Evolutionary conservation across 2,888 invertebrate species (phyloP).

Genomic region (Lissonota sp.): DNA sequence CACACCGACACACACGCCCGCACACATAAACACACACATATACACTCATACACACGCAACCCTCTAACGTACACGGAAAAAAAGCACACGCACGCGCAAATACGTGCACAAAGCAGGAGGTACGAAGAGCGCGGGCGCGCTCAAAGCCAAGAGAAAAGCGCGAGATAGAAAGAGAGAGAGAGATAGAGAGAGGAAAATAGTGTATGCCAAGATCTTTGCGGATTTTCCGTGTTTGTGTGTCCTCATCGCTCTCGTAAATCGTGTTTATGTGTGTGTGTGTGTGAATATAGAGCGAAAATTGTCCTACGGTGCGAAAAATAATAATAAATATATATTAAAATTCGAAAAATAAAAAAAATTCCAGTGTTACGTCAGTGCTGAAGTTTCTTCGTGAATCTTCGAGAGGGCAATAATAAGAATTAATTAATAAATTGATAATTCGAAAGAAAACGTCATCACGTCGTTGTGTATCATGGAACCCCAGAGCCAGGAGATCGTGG

Average conservation of each 20-base stretch:
- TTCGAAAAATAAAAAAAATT: constrained; percentile 23
- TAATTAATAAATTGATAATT: background rate
- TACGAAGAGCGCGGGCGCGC: constrained; percentile 51
- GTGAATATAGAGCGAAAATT: constrained; percentile 10
- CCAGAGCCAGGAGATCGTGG: constrained; percentile 91
- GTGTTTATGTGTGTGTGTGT: constrained; percentile 26
- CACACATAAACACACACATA: background rate
- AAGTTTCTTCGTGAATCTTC: constrained; percentile 2
- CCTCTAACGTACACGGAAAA: constrained; percentile 4
- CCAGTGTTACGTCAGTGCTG: constrained; percentile 35
- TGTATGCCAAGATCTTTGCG: constrained; percentile 26
- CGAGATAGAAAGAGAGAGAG: too few relatives aligned
- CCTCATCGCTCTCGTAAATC: constrained; percentile 23
- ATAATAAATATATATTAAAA: background rate
- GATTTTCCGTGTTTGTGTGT: constrained; percentile 35
- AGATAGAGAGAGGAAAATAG: too few relatives aligned
- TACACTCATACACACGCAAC: constrained; percentile 13
- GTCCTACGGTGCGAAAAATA: constrained; percentile 22
- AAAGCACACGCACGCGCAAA: constrained; percentile 44
- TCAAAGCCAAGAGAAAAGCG: constrained; percentile 49
- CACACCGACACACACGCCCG: background rate
- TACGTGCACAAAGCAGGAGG: constrained; percentile 31
- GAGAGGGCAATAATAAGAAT: constrained; percentile 8
- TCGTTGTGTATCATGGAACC: constrained; percentile 87
- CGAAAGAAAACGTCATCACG: constrained; percentile 12